A percentile compares a stretch with the other conserved stretches of the same genome.
phyloP scores from a whole-genome alignment of 2,797 vertebrate species.

The Rousettus madagascariensis region DNA sequence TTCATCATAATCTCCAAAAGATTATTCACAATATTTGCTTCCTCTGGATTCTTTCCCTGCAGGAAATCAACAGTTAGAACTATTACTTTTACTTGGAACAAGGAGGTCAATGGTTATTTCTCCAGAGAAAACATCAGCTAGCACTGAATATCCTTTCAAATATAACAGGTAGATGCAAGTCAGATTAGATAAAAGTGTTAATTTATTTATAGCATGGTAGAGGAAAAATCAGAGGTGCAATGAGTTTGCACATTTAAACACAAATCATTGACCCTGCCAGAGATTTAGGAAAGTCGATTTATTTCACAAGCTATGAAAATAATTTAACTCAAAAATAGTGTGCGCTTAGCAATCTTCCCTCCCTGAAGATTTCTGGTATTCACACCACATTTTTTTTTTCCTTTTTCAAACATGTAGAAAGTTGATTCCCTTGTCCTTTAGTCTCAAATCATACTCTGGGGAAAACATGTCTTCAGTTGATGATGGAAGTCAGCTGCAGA shows the following conservation, averaged over 20 bases:
- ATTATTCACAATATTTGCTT: neutral
- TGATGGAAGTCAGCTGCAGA: neutral
- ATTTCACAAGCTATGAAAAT: conserved; percentile 10
- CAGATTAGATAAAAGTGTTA: conserved; percentile 46
- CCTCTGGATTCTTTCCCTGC: neutral
- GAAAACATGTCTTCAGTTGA: neutral
- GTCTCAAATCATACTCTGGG: neutral
- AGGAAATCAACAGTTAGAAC: conserved; percentile 47
- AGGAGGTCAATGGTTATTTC: conserved; percentile 16
- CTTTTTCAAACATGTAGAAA: neutral
- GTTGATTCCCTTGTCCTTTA: neutral
- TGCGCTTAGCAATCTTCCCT: neutral
- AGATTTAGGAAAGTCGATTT: conserved; percentile 33
- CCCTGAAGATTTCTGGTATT: neutral
- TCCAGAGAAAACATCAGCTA: conserved; percentile 9
- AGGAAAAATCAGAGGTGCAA: conserved; percentile 2
- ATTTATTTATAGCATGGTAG: conserved; percentile 42
- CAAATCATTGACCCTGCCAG: conserved; percentile 33
- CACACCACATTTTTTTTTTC: neutral
- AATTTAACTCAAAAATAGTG: neutral
- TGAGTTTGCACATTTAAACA: conserved; percentile 36
- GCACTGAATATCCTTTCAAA: conserved; percentile 29
- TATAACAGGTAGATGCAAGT: conserved; percentile 20
- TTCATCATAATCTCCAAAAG: neutral
- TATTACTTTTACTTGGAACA: conserved; percentile 22